Conservation (phyloP, 2,113 vertebrate species). For the Montifringilla adamsi region DNA sequence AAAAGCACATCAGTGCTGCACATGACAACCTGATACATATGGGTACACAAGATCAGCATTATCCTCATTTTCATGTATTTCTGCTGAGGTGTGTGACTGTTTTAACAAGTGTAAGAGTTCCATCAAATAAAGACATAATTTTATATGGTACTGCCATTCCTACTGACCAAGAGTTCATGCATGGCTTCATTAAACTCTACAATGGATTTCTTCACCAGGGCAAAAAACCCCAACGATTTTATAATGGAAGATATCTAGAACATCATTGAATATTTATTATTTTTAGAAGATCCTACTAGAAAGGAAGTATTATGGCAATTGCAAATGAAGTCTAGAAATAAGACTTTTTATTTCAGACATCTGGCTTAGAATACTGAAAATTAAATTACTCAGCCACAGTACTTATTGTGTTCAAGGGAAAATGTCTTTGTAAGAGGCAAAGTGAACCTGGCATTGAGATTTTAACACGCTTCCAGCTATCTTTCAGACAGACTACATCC, state of each 20-base stretch:
- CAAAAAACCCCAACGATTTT: not conserved
- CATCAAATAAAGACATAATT: not conserved
- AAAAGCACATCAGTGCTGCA: not conserved
- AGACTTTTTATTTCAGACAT: not conserved
- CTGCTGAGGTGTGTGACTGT: not conserved
- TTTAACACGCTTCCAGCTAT: not conserved
- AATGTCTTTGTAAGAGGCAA: not conserved
- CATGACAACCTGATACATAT: rapidly evolving
- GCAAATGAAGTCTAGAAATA: not conserved
- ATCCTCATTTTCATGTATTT: not conserved
- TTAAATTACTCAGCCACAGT: not conserved
- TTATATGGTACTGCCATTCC: not conserved
- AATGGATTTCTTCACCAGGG: not conserved
- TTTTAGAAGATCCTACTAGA: not conserved
- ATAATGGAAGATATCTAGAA: not conserved
- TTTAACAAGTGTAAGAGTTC: not conserved
- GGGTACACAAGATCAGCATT: not conserved
- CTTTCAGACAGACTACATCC: not conserved
- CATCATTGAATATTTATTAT: not conserved
- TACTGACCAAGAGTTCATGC: not conserved
- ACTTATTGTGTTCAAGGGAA: not conserved
- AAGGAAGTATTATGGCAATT: not conserved
- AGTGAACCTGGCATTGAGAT: not conserved
- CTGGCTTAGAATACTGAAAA: not conserved
- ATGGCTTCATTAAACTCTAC: not conserved